Conservation (phyloP, 2,113 vertebrate species). For the Oncorhynchus keta region DNA sequence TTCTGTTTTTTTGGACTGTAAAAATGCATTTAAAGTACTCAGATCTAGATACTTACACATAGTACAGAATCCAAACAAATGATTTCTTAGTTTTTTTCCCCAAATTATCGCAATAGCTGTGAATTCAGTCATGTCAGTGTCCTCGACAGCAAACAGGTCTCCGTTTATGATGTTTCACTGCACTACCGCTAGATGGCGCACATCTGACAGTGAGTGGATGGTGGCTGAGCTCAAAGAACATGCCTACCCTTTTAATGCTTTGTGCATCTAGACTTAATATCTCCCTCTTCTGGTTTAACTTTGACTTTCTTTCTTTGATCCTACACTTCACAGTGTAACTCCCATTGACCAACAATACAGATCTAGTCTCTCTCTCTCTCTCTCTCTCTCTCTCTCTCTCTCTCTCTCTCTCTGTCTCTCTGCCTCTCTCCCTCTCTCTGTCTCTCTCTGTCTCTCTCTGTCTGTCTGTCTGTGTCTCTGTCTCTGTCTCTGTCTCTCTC, state of each 20-base stretch:
- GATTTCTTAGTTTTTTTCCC: not conserved
- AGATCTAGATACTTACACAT: too few species aligned
- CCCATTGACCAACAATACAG: not conserved
- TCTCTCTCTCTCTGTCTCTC: not conserved
- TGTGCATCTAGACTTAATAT: too few species aligned
- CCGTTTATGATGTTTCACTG: not conserved
- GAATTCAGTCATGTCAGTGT: too few species aligned
- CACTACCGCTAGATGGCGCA: slow-evolving; percentile 59
- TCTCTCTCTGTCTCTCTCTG: too few species aligned
- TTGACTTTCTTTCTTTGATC: not conserved
- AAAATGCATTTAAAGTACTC: too few species aligned
- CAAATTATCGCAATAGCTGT: too few species aligned
- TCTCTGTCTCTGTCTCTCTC: too few species aligned
- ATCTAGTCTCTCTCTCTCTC: not conserved
- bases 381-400: not conserved
- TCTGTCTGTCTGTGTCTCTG: too few species aligned
- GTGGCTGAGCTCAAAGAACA: too few species aligned
- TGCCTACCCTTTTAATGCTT: not conserved
- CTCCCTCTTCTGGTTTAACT: too few species aligned
- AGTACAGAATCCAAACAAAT: not conserved
- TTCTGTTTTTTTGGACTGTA: too few species aligned
- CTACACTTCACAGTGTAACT: too few species aligned
- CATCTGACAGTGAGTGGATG: slow-evolving; percentile 17
- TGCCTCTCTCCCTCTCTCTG: not conserved
- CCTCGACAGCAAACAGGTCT: not conserved